These are phyloP conservation scores for Plusia festucae DNA, from an alignment of 2,888 invertebrate genomes.

Conservation along the genomic window DNA sequence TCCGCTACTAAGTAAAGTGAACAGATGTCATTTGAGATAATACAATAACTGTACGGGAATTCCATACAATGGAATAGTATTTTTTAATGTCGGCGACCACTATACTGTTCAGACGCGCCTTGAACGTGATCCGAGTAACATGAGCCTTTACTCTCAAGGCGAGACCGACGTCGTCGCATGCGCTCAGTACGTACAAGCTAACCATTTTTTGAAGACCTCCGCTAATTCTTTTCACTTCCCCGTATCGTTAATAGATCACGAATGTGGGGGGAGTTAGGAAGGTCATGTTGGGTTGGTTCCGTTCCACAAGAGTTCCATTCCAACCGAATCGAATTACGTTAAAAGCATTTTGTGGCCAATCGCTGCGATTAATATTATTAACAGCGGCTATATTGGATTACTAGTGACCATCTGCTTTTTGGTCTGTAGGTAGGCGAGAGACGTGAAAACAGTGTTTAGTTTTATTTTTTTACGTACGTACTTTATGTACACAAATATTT, in stretches of 20 bases:
- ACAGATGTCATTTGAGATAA: constrained; percentile 41
- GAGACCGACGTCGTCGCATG: constrained; percentile 77
- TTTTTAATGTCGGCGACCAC: constrained; percentile 72
- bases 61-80: constrained; percentile 68
- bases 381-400: constrained; percentile 79
- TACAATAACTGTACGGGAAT: constrained; percentile 64
- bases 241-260: constrained; percentile 57
- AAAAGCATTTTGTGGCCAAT: constrained; percentile 87
- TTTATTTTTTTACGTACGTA: constrained; percentile 11
- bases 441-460: constrained; percentile 42
- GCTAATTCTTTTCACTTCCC: constrained; percentile 67
- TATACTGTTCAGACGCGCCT: constrained; percentile 79
- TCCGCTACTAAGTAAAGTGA: constrained; percentile 42
- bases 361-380: constrained; percentile 85
- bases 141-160: constrained; percentile 86
- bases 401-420: constrained; percentile 71
- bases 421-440: constrained; percentile 48
- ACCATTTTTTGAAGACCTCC: constrained; percentile 76
- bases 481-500: too few relatives aligned
- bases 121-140: constrained; percentile 88
- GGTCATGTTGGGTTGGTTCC: constrained; percentile 75
- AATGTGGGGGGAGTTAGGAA: constrained; percentile 64
- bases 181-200: constrained; percentile 67
- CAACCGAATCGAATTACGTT: constrained; percentile 86
- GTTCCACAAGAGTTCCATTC: constrained; percentile 82